Evolutionary conservation across 1,140 invertebrate genomes (phyloP).

Genomic region (Aphaenogaster floridana): DNA sequence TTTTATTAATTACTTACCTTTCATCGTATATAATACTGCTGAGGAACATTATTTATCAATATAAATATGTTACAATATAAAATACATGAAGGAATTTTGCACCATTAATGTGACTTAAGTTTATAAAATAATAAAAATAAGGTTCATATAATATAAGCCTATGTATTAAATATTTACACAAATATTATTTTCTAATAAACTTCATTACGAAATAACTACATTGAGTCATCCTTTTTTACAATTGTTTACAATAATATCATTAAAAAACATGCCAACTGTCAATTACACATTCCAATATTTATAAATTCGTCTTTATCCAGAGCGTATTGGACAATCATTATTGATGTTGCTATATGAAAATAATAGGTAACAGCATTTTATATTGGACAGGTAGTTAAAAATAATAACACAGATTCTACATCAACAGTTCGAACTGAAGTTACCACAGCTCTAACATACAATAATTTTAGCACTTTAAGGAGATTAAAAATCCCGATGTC

Average conservation of each 20-base stretch:
- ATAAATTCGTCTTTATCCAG: conserved; percentile 70
- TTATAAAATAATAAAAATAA: conserved; percentile 80
- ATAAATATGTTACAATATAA: conserved; percentile 4
- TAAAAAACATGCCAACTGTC: conserved; percentile 78
- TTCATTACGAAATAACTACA: conserved; percentile 80
- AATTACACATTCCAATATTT: conserved; percentile 66
- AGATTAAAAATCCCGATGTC: conserved; percentile 54
- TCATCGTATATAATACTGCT: conserved; percentile 59
- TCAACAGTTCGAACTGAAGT: conserved; percentile 64
- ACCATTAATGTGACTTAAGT: not conserved
- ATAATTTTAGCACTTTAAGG: conserved; percentile 42
- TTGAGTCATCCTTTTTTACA: conserved; percentile 79
- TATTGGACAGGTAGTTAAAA: conserved; percentile 67
- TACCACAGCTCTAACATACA: conserved; percentile 52
- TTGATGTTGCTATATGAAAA: conserved; percentile 59
- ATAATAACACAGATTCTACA: conserved; percentile 72
- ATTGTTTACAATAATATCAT: conserved; percentile 81
- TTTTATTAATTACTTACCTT: conserved; percentile 78
- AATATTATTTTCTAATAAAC: conserved; percentile 82
- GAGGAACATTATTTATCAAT: not conserved
- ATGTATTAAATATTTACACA: conserved; percentile 78
- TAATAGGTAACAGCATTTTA: conserved; percentile 68
- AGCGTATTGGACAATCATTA: conserved; percentile 61
- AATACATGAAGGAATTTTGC: not conserved
- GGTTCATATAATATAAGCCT: conserved; percentile 40